Evolutionary conservation across 1,140 invertebrate genomes (phyloP), one percentile per base, ranked within the genome.

Genomic region (Diabrotica virgifera): DNA sequence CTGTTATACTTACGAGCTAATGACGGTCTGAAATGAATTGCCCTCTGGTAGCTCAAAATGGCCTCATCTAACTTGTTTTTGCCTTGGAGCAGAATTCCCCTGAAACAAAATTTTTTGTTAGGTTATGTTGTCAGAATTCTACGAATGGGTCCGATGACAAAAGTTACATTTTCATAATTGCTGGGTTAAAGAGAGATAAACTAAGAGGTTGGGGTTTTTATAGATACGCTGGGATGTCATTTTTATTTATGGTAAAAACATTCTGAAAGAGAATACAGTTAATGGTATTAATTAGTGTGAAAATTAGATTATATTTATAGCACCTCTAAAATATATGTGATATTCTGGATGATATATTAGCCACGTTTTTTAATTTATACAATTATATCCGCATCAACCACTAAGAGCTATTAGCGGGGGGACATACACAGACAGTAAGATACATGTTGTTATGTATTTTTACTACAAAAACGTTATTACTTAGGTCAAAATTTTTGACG

Each of bases 1-100:
- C 40, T 46, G 9, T 13, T 13, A 54, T 54, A 92, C 93, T 94
- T 85, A 98, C 95, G 86, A 78, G 95, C 94, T 80, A 98, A 85
- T 66, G 93, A 93, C 57, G 95, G 95, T 79, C 96, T 86, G 81
- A 92, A 98, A 77, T 94, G 89, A 76, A 98, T 96, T 38, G 96
- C 96, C 63, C 89, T 86, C 79, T 93, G 88, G 81, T 97, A 98
- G 80, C 92, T 95, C 76, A 91, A 85, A 69, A 98, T 89, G 53
- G 96, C 95, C 78, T 96, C 92, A 71, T 93, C 86, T 76, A 90
- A 90, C 72, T 93, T 85, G 73, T 90, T 89, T 82, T 93, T 89
- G 70, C 94, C 92, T 82, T 97, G 95, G 71, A 95, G 87, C 73
- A 98, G 82, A 74, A 97, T 92, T 63, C 96, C 96, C 76, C 95